These are phyloP conservation scores for Tyto alba DNA, from an alignment of 2,113 vertebrate genomes.

Conservation along the genomic window DNA sequence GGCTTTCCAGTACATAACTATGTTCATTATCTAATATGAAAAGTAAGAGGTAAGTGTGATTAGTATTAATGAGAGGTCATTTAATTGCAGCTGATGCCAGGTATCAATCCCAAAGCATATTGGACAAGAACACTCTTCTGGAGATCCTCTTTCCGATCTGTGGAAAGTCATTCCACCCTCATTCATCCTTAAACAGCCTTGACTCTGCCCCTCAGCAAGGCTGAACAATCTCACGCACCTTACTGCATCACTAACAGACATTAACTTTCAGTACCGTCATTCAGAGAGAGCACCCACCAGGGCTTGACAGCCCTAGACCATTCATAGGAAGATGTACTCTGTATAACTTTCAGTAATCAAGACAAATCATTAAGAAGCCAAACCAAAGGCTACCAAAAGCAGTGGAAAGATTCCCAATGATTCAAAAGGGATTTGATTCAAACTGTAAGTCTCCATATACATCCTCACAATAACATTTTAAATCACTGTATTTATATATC, in stretches of 20 bases:
- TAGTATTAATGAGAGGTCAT: background rate
- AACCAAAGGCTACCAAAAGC: background rate
- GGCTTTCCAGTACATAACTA: background rate
- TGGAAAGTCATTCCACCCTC: background rate
- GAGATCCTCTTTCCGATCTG: background rate
- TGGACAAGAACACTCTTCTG: background rate
- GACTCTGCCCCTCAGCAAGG: background rate
- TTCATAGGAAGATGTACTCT: background rate
- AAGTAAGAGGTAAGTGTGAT: background rate
- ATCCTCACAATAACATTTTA: background rate
- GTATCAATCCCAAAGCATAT: background rate
- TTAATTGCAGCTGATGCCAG: background rate
- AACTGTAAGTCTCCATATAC: background rate
- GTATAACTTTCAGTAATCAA: background rate
- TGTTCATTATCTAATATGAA: background rate
- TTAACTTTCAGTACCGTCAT: background rate
- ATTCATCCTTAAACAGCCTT: background rate
- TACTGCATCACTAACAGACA: background rate
- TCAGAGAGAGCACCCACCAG: background rate
- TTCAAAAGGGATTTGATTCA: background rate
- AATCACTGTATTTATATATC: background rate
- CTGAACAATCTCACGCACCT: accelerated
- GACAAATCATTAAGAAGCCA: background rate
- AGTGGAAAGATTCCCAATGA: background rate
- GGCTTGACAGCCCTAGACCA: background rate